phyloP scores from a whole-genome alignment of 1,140 invertebrate genomes.

The Lepidurus couesii region DNA sequence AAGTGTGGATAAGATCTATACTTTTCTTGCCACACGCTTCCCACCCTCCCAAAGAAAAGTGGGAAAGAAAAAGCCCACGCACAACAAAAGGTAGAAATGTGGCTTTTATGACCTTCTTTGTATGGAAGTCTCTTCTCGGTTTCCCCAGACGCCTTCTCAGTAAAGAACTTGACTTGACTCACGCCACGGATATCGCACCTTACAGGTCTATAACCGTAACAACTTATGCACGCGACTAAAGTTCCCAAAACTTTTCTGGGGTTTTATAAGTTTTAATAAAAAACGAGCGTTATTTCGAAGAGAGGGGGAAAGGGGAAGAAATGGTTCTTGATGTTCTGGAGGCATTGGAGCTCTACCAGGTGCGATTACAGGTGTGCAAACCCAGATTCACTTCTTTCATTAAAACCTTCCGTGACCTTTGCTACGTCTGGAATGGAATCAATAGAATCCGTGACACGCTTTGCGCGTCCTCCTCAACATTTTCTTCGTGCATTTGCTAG shows the following conservation, averaged over 20 bases:
- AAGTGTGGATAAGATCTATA: not conserved
- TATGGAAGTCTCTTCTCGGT: not conserved
- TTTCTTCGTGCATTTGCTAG: too few species aligned
- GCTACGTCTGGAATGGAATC: not conserved
- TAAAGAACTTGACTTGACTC: not conserved
- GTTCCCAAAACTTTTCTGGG: not conserved
- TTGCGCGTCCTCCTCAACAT: too few species aligned
- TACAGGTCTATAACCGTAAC: slow-evolving; percentile 2
- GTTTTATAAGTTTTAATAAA: not conserved
- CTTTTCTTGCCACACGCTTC: not conserved
- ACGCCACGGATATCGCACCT: slow-evolving; percentile 1
- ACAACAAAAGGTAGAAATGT: not conserved
- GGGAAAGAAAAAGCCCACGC: not conserved
- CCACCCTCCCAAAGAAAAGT: not conserved
- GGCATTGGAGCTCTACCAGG: not conserved
- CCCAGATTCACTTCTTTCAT: not conserved
- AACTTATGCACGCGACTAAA: not conserved
- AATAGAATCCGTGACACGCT: too few species aligned
- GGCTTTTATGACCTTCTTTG: not conserved
- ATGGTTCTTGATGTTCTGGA: too few species aligned
- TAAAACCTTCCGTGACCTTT: not conserved
- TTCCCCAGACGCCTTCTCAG: not conserved
- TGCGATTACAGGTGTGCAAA: slow-evolving; percentile 17
- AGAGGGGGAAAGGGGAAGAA: too few species aligned
- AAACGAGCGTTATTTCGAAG: not conserved